phyloP scores from a whole-genome alignment of 2,888 invertebrate genomes.

The Phyllotreta striolata region DNA sequence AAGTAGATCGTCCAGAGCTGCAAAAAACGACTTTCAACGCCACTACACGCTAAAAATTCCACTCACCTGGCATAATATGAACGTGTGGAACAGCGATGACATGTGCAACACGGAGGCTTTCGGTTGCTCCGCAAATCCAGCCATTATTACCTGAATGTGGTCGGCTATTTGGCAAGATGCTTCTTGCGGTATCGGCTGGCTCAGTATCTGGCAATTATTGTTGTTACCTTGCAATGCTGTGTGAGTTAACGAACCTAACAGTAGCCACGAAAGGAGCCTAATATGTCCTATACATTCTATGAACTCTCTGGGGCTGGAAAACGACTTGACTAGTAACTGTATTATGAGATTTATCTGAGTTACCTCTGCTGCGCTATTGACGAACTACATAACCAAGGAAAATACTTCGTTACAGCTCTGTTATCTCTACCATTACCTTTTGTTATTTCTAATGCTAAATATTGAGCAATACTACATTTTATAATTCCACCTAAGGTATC shows the following conservation, averaged over 20 bases:
- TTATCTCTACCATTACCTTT: slow-evolving; percentile 86
- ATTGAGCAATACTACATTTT: slow-evolving; percentile 94
- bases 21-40: slow-evolving; percentile 37
- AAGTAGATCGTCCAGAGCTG: slow-evolving; percentile 97
- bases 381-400: slow-evolving; percentile 91
- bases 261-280: slow-evolving; percentile 92
- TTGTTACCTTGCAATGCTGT: slow-evolving; percentile 71
- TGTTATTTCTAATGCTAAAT: slow-evolving; percentile 92
- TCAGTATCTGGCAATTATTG: slow-evolving; percentile 61
- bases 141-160: slow-evolving; percentile 95
- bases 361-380: slow-evolving; percentile 82
- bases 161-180: slow-evolving; percentile 96
- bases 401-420: slow-evolving; percentile 78
- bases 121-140: slow-evolving; percentile 95
- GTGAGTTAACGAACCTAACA: slow-evolving; percentile 94
- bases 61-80: slow-evolving; percentile 90
- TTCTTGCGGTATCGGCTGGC: slow-evolving; percentile 93
- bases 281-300: slow-evolving; percentile 95
- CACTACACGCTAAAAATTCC: background rate
- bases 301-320: slow-evolving; percentile 85
- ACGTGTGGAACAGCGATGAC: slow-evolving; percentile 96
- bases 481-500: slow-evolving; percentile 96
- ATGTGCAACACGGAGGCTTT: slow-evolving; percentile 93
- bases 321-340: background rate
- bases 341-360: background rate